Percentiles rank a stretch among this genome's conserved stretches.
phyloP scores from a whole-genome alignment of 92 coral and sea anemone species.

The Zoanthus solanderi region DNA sequence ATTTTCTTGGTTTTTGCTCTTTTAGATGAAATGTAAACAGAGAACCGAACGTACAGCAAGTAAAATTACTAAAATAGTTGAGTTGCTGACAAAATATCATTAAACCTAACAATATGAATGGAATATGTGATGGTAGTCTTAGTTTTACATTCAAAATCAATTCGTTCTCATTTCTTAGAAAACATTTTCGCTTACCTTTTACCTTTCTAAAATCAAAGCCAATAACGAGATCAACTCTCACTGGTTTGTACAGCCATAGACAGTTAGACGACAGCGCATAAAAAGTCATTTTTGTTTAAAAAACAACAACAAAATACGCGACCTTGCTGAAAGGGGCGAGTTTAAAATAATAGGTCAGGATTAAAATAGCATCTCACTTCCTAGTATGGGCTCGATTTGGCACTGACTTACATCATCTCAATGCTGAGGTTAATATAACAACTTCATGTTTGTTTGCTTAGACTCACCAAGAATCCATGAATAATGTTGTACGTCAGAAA shows the following conservation, averaged over 20 bases:
- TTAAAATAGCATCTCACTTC: not conserved
- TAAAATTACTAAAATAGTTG: no score
- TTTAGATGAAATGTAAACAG: no score
- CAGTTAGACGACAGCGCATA: conserved; percentile 21
- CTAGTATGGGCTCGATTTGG: conserved; percentile 4
- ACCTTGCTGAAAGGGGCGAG: no score
- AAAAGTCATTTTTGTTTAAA: conserved; percentile 1
- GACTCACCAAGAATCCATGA: conserved; percentile 29
- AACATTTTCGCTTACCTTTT: not conserved
- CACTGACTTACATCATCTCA: conserved; percentile 5
- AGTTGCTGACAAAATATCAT: no score
- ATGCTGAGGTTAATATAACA: conserved; percentile 21
- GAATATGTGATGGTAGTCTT: no score
- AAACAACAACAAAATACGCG: not conserved
- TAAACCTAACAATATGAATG: no score
- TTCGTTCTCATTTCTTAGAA: no score
- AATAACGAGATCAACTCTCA: not conserved
- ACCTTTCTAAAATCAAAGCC: not conserved
- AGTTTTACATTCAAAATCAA: no score
- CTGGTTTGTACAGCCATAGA: conserved; percentile 41
- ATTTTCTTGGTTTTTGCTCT: no score
- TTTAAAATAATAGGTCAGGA: not conserved
- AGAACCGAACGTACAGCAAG: no score
- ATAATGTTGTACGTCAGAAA: conserved; percentile 20
- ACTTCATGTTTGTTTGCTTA: conserved; percentile 36